Evolutionary conservation across 1,140 invertebrate genomes (phyloP).

Genomic region (Bombus picipes): DNA sequence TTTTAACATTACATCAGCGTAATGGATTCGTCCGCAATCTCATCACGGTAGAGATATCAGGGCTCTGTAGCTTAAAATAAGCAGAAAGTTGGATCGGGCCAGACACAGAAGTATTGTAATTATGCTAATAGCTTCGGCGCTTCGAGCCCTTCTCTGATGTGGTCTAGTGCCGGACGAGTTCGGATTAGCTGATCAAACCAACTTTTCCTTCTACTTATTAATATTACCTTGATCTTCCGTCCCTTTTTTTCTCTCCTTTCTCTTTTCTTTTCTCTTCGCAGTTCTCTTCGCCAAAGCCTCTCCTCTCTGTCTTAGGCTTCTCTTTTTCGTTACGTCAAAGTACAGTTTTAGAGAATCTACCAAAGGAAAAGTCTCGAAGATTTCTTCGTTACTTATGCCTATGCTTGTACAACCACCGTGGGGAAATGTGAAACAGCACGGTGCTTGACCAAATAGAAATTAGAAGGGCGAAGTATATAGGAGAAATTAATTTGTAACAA

Average conservation of each 20-base stretch:
- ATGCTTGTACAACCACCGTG: conserved; percentile 7
- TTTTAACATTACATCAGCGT: conserved; percentile 79
- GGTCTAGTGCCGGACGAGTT: conserved; percentile 77
- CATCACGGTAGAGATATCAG: conserved; percentile 77
- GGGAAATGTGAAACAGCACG: conserved; percentile 23
- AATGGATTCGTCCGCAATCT: conserved; percentile 79
- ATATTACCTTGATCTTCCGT: conserved; percentile 73
- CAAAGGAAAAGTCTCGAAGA: conserved; percentile 60
- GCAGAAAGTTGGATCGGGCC: conserved; percentile 79
- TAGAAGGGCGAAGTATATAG: neutral
- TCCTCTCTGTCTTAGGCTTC: conserved; percentile 51
- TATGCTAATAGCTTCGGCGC: conserved; percentile 82
- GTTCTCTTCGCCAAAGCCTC: conserved; percentile 48
- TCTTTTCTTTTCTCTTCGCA: conserved; percentile 51
- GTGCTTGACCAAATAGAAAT: conserved; percentile 42
- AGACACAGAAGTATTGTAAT: conserved; percentile 82
- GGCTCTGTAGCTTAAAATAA: conserved; percentile 78
- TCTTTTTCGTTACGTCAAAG: conserved; percentile 37
- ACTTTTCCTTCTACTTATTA: conserved; percentile 74
- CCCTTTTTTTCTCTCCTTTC: conserved; percentile 60
- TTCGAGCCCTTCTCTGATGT: conserved; percentile 78
- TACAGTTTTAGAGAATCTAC: conserved; percentile 35
- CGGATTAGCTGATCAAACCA: conserved; percentile 78
- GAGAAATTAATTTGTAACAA: conserved; percentile 20
- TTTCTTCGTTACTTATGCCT: conserved; percentile 64